Evolutionary conservation across 2,888 invertebrate genomes (phyloP).

Genomic region (Ochropleura plecta): DNA sequence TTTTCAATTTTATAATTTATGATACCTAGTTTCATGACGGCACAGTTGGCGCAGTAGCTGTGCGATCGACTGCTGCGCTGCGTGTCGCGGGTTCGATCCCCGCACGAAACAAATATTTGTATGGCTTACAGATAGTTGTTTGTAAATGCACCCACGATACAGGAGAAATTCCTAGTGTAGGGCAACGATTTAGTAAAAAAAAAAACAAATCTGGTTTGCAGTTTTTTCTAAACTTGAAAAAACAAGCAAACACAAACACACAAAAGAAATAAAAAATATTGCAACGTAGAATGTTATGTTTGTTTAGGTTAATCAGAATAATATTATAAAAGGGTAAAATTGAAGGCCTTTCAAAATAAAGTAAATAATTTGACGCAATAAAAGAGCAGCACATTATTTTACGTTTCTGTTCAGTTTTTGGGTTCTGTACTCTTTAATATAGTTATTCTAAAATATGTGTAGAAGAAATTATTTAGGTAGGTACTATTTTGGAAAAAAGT

Average conservation of each 20-base stretch:
- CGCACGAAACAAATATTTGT: too few relatives aligned
- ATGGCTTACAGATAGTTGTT: too few relatives aligned
- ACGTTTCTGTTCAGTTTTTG: slow-evolving; percentile 6
- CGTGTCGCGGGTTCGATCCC: too few relatives aligned
- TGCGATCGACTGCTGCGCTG: too few relatives aligned
- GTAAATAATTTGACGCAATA: slow-evolving; percentile 58
- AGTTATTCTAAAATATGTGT: background rate
- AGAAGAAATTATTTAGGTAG: background rate
- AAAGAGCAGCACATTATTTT: slow-evolving; percentile 40
- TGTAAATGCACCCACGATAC: too few relatives aligned
- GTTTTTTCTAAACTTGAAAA: slow-evolving; percentile 16
- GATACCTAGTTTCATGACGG: too few relatives aligned
- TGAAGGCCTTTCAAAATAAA: slow-evolving; percentile 67
- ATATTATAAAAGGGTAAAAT: slow-evolving; percentile 72
- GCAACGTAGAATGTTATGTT: slow-evolving; percentile 68
- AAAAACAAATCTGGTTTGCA: too few relatives aligned
- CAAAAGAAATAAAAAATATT: slow-evolving; percentile 46
- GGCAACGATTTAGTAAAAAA: too few relatives aligned
- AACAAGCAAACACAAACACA: slow-evolving; percentile 16
- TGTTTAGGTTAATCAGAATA: slow-evolving; percentile 76
- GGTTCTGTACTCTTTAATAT: slow-evolving; percentile 45
- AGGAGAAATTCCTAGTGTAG: too few relatives aligned
- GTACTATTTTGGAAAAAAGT: too few relatives aligned
- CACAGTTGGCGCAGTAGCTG: too few relatives aligned
- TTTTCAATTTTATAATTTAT: too few relatives aligned